phyloP scores from a whole-genome alignment of 2,797 vertebrate species.

The Dromococcyx pavoninus region DNA sequence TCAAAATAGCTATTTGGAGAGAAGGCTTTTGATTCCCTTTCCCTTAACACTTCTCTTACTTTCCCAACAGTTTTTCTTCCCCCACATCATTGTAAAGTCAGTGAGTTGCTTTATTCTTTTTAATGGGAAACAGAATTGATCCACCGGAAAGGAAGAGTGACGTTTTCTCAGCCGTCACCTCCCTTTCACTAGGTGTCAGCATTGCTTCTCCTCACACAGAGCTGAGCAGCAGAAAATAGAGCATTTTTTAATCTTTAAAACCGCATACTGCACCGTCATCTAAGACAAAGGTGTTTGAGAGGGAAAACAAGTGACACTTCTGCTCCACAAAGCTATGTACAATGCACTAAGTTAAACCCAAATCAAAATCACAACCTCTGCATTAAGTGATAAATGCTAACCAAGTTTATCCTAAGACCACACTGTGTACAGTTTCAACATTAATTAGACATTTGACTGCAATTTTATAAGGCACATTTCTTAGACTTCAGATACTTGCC shows the following conservation, averaged over 20 bases:
- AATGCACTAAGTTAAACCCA: not conserved
- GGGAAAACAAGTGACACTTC: not conserved
- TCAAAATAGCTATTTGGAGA: conserved; percentile 64
- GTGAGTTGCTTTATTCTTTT: not conserved
- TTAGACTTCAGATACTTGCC: conserved; percentile 81
- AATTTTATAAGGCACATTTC: not conserved
- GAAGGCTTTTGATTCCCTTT: conserved; percentile 32
- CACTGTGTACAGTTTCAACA: not conserved
- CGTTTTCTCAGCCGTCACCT: not conserved
- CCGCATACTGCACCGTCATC: not conserved
- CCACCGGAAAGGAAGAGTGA: not conserved
- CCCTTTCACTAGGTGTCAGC: conserved; percentile 52
- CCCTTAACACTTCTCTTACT: not conserved
- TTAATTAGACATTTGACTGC: not conserved
- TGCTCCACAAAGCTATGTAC: not conserved
- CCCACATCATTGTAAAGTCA: not conserved
- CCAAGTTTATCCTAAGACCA: not conserved
- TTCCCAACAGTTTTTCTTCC: not conserved
- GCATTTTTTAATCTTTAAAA: not conserved
- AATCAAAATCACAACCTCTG: not conserved
- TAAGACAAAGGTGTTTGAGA: conserved; percentile 12
- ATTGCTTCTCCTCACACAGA: conserved; percentile 33
- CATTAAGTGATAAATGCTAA: not conserved
- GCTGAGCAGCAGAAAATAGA: not conserved
- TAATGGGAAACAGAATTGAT: not conserved